A percentile compares a stretch with the other conserved stretches of the same genome.
Evolutionary conservation across 2,797 vertebrate genomes (phyloP).

Genomic region (Hyperoplus lanceolatus): DNA sequence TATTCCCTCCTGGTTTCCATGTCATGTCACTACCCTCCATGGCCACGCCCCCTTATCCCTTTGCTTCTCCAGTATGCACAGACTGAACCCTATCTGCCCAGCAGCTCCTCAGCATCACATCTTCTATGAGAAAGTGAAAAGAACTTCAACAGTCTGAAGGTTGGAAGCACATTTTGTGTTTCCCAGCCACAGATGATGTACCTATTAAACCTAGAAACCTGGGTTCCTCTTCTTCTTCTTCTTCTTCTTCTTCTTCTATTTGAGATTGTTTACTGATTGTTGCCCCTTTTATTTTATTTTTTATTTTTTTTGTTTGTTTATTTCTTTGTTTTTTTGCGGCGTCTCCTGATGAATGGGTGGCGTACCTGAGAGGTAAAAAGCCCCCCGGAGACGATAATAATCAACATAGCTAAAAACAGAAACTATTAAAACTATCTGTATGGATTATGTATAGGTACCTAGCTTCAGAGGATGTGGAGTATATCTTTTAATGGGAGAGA

Average conservation of each 20-base stretch:
- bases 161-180: conserved; percentile 48
- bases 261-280: conserved; percentile 61
- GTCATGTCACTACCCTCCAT: conserved; percentile 24
- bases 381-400: conserved; percentile 88
- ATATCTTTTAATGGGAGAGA: conserved; percentile 84
- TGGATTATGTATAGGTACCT: conserved; percentile 84
- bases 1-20: conserved; percentile 26
- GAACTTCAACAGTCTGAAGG: conserved; percentile 63
- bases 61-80: conserved; percentile 71
- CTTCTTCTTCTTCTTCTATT: conserved; percentile 51
- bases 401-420: conserved; percentile 75
- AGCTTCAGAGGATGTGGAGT: conserved; percentile 79
- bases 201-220: conserved; percentile 50
- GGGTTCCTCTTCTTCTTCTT: conserved; percentile 58
- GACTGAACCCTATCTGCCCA: conserved; percentile 65
- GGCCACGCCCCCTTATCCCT: conserved; percentile 48
- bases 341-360: conserved; percentile 80
- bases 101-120: conserved; percentile 60
- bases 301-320: conserved; percentile 24
- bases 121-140: conserved; percentile 66
- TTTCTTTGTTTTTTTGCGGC: conserved; percentile 71
- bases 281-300: conserved; percentile 24
- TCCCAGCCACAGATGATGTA: conserved; percentile 67
- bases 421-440: conserved; percentile 80
- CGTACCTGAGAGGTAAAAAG: conserved; percentile 81